phyloP scores from a whole-genome alignment of 2,888 invertebrate genomes.

The Syritta pipiens region DNA sequence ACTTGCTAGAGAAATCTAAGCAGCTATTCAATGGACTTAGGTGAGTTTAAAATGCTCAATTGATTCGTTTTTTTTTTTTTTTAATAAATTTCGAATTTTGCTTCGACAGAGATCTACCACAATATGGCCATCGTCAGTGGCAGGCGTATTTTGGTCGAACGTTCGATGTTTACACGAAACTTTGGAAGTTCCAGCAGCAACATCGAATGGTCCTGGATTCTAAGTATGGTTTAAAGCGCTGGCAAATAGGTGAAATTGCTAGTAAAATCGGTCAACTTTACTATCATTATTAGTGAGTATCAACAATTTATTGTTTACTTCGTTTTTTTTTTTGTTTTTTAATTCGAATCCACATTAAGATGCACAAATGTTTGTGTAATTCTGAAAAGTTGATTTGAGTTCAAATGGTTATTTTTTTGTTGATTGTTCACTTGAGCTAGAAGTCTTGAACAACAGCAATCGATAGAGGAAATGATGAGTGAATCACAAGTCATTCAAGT shows the following conservation, averaged over 20 bases:
- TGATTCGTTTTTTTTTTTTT: neutral
- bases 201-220: conserved; percentile 94
- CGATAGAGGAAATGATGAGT: too few relatives aligned
- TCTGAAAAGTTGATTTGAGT: too few relatives aligned
- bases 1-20: conserved; percentile 97
- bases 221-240: conserved; percentile 96
- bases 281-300: conserved; percentile 97
- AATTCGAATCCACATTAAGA: too few relatives aligned
- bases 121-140: conserved; percentile 98
- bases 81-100: neutral
- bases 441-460: too few relatives aligned
- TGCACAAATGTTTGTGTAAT: too few relatives aligned
- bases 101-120: conserved; percentile 90
- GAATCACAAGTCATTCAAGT: too few relatives aligned
- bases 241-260: conserved; percentile 99
- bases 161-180: conserved; percentile 97
- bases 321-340: neutral
- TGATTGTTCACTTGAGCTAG: too few relatives aligned
- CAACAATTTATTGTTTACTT: neutral
- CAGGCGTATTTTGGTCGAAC: conserved; percentile 97
- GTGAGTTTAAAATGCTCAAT: conserved; percentile 79
- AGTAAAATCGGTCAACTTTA: conserved; percentile 99
- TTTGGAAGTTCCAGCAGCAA: conserved; percentile 99
- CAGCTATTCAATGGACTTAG: conserved; percentile 97
- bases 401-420: too few relatives aligned